phyloP scores from a whole-genome alignment of 2,888 invertebrate species.

The Electrophaes corylata region DNA sequence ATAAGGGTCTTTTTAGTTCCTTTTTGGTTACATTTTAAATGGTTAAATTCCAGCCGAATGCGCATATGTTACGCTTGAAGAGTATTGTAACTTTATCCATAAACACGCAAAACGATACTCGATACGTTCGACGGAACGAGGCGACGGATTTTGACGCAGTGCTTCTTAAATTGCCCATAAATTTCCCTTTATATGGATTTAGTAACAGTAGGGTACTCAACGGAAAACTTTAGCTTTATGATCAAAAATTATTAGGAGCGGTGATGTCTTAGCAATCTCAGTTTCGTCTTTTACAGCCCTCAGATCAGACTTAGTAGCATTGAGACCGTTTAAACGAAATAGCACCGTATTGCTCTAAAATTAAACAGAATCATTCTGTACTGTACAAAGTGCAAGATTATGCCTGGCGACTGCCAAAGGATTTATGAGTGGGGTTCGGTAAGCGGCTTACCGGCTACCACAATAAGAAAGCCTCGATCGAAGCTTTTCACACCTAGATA shows the following conservation, averaged over 20 bases:
- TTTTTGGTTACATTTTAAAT: conserved; percentile 62
- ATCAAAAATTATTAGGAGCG: conserved; percentile 23
- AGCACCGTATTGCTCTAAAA: background rate
- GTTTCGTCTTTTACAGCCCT: background rate
- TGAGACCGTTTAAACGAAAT: background rate
- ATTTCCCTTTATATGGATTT: conserved; percentile 20
- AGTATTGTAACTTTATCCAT: conserved; percentile 66
- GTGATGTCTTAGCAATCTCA: conserved; percentile 11
- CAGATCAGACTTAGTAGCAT: background rate
- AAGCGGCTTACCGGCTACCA: conserved; percentile 74
- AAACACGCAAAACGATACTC: conserved; percentile 67
- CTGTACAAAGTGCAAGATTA: conserved; percentile 17
- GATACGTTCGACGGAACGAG: conserved; percentile 58
- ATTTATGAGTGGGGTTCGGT: conserved; percentile 71
- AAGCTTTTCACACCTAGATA: conserved; percentile 82
- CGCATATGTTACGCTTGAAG: conserved; percentile 52
- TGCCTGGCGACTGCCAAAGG: conserved; percentile 41
- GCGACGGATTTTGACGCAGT: conserved; percentile 56
- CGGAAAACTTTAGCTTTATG: conserved; percentile 26
- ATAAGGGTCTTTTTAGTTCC: conserved; percentile 40
- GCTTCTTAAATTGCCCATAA: conserved; percentile 45
- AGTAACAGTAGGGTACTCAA: conserved; percentile 16
- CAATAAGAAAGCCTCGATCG: conserved; percentile 69
- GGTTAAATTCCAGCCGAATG: conserved; percentile 67
- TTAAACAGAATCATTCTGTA: conserved; percentile 5